These are phyloP conservation scores for Pangasius macronema DNA, from an alignment of 2,797 vertebrate genomes.

Conservation along the genomic window DNA sequence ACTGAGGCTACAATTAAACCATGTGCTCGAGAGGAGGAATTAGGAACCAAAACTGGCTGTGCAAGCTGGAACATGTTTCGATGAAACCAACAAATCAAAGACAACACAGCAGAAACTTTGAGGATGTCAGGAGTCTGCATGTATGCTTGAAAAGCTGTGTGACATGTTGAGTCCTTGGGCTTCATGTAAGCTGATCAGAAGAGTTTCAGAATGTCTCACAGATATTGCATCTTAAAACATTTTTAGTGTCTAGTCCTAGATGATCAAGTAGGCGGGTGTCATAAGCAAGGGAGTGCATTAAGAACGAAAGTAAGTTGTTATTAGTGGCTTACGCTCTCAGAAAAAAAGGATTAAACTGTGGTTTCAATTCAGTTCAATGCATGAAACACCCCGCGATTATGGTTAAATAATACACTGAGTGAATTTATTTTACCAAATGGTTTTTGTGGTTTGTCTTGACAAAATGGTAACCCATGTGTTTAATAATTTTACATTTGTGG, in stretches of 20 bases:
- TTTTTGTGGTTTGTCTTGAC: neutral
- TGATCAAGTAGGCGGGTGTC: neutral
- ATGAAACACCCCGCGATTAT: neutral
- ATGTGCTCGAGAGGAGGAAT: conserved; percentile 32
- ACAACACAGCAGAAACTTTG: neutral
- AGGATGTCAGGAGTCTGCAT: neutral
- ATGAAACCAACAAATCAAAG: conserved; percentile 47
- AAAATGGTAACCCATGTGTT: neutral
- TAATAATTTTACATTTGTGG: neutral
- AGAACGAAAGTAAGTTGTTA: neutral
- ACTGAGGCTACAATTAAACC: conserved; percentile 28
- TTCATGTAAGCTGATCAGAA: neutral
- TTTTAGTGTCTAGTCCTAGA: neutral
- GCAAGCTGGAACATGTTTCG: conserved; percentile 51
- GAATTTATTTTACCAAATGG: neutral
- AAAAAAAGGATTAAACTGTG: neutral
- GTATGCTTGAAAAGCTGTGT: neutral
- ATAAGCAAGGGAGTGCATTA: neutral
- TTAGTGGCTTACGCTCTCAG: neutral
- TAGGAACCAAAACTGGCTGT: conserved; percentile 52
- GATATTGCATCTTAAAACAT: neutral
- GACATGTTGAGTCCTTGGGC: conserved; percentile 1
- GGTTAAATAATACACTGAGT: neutral
- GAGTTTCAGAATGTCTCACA: neutral
- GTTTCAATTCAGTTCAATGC: no score